These are phyloP conservation scores for Antigone vipio DNA, from an alignment of 2,113 vertebrate species.

Conservation along the genomic window DNA sequence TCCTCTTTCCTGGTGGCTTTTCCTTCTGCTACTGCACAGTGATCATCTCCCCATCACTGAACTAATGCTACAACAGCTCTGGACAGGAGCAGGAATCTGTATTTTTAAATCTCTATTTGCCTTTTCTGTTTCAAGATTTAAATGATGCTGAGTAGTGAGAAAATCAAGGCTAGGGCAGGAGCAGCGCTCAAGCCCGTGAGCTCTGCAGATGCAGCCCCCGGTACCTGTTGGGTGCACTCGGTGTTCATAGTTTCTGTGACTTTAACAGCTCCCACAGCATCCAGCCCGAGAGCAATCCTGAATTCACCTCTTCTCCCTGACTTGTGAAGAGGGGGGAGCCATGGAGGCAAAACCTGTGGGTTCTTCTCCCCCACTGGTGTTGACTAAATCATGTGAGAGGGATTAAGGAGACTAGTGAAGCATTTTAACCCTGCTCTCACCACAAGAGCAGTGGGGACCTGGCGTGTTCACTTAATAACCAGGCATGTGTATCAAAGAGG, in stretches of 20 bases:
- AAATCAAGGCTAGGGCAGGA: neutral
- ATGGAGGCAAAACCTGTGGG: neutral
- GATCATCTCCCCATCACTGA: neutral
- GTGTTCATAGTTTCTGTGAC: neutral
- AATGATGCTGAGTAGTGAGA: neutral
- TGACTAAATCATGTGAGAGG: conserved; percentile 22
- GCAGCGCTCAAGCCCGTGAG: neutral
- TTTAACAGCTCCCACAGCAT: neutral
- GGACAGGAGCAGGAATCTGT: neutral
- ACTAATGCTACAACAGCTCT: neutral
- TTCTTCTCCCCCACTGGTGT: neutral
- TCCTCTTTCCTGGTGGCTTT: neutral
- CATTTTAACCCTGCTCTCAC: conserved; percentile 23
- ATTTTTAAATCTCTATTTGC: neutral
- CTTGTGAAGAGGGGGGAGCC: neutral
- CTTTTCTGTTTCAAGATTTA: neutral
- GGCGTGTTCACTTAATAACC: neutral
- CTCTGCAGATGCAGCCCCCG: neutral
- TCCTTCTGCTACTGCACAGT: neutral
- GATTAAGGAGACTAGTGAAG: conserved; percentile 1
- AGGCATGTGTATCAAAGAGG: neutral
- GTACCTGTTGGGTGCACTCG: neutral
- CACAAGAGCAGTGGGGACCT: neutral
- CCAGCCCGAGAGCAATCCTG: neutral
- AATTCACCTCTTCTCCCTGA: neutral